Evolutionary conservation across 2,113 vertebrate genomes (phyloP), one percentile per base, ranked within the genome.

Genomic region (Seriola aureovittata): DNA sequence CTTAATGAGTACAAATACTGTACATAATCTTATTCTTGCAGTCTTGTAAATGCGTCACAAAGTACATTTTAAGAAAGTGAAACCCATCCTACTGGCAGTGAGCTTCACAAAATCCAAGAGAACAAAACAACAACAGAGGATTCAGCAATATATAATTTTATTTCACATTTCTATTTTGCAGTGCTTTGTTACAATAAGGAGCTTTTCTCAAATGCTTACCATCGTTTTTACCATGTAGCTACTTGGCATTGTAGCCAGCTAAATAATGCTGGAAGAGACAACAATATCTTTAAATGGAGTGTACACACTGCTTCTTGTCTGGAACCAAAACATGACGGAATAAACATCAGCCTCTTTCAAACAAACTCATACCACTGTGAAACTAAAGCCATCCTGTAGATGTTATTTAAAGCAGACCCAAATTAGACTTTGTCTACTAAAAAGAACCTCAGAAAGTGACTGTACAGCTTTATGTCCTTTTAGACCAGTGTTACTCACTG

Each of bases 111-210:
- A 29, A 29, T 29, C 29, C 2, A 23, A 7, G 1, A 5, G 29
- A 46, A 40, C 23, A n/a, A 13, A 54, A 38, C 7, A 58, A 42
- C 40, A 42, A 42, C 8, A 42, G 7, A 72, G 7, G 60, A 67
- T 59, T 54, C 5, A 69, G n/a, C 34, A 69, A 65, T n/a, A 80
- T 72, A 83, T 67, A 1, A 14, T 64, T 90, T 87, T 83, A 91
- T 88, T 92, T 73, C 16, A 82, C 58, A 78, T 71, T 64, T 69
- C 11, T 25, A 70, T 81, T 75, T n/a, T 64, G 48, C n/a, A 77
- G 68, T 76, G 29, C 44, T 70, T 64, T 42, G 1, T 82, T 81
- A 85, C 63, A 85, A 73, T 40, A 10, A 65, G 29, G 44, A 68
- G 40, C 11, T 9, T 73, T 36, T 65, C 8, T 66, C 8, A 71